These are phyloP conservation scores for Meriones unguiculatus DNA, from an alignment of 2,113 vertebrate genomes.

Conservation along the genomic window DNA sequence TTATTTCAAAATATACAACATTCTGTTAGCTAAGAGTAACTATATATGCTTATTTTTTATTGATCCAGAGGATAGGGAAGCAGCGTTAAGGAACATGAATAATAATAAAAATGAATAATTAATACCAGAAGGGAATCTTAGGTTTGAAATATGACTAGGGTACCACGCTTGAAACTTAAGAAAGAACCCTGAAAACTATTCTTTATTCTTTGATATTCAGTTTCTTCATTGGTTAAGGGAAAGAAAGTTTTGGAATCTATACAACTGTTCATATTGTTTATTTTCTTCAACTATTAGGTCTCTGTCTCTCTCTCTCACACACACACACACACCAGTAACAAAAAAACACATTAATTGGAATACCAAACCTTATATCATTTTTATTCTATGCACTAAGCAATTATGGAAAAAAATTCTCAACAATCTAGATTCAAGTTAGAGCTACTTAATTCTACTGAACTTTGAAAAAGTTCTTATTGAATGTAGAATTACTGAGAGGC, in stretches of 20 bases:
- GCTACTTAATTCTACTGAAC: background rate
- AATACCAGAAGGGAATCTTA: background rate
- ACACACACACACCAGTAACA: background rate
- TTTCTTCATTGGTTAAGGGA: background rate
- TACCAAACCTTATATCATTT: background rate
- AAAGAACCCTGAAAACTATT: background rate
- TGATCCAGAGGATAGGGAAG: background rate
- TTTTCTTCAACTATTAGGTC: constrained; percentile 4
- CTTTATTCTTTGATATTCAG: background rate
- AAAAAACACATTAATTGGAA: background rate
- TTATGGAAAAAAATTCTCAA: background rate
- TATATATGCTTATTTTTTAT: background rate
- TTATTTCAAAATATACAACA: background rate
- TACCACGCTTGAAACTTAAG: background rate
- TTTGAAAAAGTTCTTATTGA: background rate
- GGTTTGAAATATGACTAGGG: background rate
- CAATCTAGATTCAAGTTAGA: background rate
- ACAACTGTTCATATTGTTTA: background rate
- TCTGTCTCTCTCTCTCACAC: background rate
- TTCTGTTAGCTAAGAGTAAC: background rate
- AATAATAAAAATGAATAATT: too few species aligned
- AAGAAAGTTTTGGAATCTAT: background rate
- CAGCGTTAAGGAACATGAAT: background rate
- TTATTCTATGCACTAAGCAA: background rate
- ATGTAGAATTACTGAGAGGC: background rate